These are phyloP conservation scores for Ceratina calcarata DNA, from an alignment of 1,140 invertebrate species.

Conservation along the genomic window DNA sequence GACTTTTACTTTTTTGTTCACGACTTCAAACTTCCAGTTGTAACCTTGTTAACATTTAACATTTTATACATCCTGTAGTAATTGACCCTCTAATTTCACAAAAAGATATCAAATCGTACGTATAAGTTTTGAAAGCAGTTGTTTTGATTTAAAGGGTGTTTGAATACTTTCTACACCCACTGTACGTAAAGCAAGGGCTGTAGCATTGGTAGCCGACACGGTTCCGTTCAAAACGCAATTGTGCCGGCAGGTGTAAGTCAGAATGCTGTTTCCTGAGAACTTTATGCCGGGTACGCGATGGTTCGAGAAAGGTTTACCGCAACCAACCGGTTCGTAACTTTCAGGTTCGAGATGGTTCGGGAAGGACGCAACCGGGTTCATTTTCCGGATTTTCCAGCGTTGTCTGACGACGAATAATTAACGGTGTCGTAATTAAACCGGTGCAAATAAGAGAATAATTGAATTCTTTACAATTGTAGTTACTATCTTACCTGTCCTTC, in stretches of 20 bases:
- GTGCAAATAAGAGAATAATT: constrained; percentile 15
- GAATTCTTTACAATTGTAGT: neutral
- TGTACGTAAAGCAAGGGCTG: neutral
- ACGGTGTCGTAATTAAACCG: constrained; percentile 17
- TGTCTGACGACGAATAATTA: constrained; percentile 26
- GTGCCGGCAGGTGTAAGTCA: constrained; percentile 61
- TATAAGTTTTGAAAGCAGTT: too few relatives aligned
- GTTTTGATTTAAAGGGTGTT: too few relatives aligned
- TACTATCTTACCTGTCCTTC: neutral
- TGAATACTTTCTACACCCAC: too few relatives aligned
- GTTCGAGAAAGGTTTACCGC: constrained; percentile 49
- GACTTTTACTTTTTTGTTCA: too few relatives aligned
- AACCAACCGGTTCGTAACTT: constrained; percentile 60
- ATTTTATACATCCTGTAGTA: too few relatives aligned
- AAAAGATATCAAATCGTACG: too few relatives aligned
- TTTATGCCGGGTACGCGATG: constrained; percentile 42
- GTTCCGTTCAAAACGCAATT: constrained; percentile 62
- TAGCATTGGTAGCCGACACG: constrained; percentile 57
- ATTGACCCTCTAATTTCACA: too few relatives aligned
- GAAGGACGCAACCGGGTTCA: constrained; percentile 53
- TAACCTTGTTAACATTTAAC: too few relatives aligned
- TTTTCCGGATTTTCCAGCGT: constrained; percentile 26
- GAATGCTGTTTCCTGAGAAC: constrained; percentile 60
- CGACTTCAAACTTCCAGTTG: too few relatives aligned
- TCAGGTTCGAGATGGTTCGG: constrained; percentile 58